Evolutionary conservation across 2,113 vertebrate genomes (phyloP).

Genomic region (Lutjanus erythropterus): DNA sequence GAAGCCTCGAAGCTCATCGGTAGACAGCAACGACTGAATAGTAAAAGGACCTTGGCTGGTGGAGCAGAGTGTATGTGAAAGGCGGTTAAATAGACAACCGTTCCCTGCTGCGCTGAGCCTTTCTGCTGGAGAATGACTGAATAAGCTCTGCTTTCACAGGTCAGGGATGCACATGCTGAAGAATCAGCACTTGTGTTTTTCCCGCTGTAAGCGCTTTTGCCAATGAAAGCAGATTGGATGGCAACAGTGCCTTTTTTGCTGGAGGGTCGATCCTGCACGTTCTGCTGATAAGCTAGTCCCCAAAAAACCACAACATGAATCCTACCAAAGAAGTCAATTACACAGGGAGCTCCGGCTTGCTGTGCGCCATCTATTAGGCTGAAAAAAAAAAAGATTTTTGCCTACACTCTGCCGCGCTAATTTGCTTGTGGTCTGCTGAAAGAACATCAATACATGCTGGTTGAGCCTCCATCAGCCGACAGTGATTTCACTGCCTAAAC

Average conservation of each 20-base stretch:
- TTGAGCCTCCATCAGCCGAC: conserved; percentile 64
- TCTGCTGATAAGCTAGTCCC: conserved; percentile 82
- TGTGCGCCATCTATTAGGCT: conserved; percentile 55
- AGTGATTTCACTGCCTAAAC: conserved; percentile 73
- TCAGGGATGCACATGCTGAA: conserved; percentile 82
- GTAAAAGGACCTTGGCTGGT: conserved; percentile 70
- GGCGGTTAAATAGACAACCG: conserved; percentile 77
- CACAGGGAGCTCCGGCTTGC: conserved; percentile 55
- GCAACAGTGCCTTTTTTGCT: conserved; percentile 72
- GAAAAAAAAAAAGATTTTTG: conserved; percentile 62
- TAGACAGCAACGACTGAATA: conserved; percentile 52
- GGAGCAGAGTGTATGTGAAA: conserved; percentile 66
- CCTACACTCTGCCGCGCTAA: conserved; percentile 51
- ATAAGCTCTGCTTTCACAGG: conserved; percentile 85
- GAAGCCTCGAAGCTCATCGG: conserved; percentile 47
- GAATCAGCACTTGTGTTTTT: conserved; percentile 85
- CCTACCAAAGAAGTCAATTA: conserved; percentile 73
- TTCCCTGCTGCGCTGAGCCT: conserved; percentile 76
- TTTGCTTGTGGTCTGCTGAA: conserved; percentile 66
- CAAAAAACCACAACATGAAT: conserved; percentile 65
- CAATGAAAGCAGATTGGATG: conserved; percentile 81
- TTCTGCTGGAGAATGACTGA: conserved; percentile 81
- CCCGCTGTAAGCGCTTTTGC: conserved; percentile 85
- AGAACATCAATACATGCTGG: conserved; percentile 72
- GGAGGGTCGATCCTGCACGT: conserved; percentile 71